Evolutionary conservation across 2,888 invertebrate species (phyloP).

Genomic region (Stenotaenia linearis): DNA sequence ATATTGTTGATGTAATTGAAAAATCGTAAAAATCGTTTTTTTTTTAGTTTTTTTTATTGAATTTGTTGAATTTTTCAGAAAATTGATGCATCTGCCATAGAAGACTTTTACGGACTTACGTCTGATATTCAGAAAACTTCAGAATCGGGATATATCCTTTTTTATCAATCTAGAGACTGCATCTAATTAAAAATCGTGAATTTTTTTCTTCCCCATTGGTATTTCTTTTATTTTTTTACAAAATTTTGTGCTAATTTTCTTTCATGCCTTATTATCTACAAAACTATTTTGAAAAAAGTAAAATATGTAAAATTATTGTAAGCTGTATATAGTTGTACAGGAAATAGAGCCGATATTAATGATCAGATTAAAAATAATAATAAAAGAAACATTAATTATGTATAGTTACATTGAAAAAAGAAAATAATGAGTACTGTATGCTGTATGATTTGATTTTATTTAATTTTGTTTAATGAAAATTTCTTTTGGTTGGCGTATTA

Average conservation of each 20-base stretch:
- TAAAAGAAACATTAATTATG: background rate
- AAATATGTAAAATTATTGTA: constrained; percentile 2
- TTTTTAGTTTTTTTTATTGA: no score
- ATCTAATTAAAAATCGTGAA: background rate
- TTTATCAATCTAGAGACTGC: constrained; percentile 86
- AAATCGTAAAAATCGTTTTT: background rate
- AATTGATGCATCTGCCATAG: constrained; percentile 97
- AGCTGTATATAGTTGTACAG: constrained; percentile 23
- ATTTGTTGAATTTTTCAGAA: constrained; percentile 64
- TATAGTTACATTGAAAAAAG: constrained; percentile 6
- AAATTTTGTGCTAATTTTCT: background rate
- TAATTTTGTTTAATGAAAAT: background rate
- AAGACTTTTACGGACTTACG: constrained; percentile 98
- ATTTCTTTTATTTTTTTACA: background rate
- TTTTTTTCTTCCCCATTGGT: background rate
- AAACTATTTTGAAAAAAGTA: background rate
- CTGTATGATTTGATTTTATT: background rate
- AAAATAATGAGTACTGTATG: no score
- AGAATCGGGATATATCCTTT: constrained; percentile 98
- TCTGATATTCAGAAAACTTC: constrained; percentile 98
- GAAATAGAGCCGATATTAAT: constrained; percentile 16
- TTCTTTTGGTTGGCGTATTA: background rate
- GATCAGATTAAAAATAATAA: background rate
- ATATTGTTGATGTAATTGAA: constrained; percentile 92
- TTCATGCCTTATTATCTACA: background rate